Conservation (phyloP, 2,888 invertebrate genomes). For the Microdon myrmicae region DNA sequence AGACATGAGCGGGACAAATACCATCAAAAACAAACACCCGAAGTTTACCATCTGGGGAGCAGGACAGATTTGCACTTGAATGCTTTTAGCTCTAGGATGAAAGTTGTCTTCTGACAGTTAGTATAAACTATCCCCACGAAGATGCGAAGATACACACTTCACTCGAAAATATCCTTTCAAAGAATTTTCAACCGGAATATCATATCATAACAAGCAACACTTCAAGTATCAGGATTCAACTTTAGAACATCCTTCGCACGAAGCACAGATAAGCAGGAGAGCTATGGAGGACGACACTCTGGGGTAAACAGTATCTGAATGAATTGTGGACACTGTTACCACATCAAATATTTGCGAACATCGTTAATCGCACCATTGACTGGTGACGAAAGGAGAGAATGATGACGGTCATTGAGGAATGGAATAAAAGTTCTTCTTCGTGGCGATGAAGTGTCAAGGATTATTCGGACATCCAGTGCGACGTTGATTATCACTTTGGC, state of each 20-base stretch:
- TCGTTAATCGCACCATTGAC: slow-evolving; percentile 52
- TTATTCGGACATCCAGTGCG: slow-evolving; percentile 24
- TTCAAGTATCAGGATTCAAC: slow-evolving; percentile 37
- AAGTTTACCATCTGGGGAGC: too few species aligned
- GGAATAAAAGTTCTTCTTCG: too few species aligned
- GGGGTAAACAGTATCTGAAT: slow-evolving; percentile 1
- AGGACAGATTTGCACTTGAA: slow-evolving; percentile 38
- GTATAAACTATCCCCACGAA: neutral
- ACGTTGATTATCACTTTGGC: slow-evolving; percentile 35
- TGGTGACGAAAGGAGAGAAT: slow-evolving; percentile 43
- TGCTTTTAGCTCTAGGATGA: slow-evolving; percentile 50
- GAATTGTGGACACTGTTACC: slow-evolving; percentile 20
- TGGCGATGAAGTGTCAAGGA: slow-evolving; percentile 31
- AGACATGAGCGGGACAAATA: slow-evolving; percentile 25
- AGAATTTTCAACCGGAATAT: slow-evolving; percentile 45
- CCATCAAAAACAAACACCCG: slow-evolving; percentile 28
- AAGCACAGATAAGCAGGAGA: neutral
- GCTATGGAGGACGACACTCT: slow-evolving; percentile 7
- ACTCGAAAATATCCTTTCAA: slow-evolving; percentile 37
- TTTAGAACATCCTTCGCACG: slow-evolving; percentile 31
- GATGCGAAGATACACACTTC: slow-evolving; percentile 12
- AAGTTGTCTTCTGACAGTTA: slow-evolving; percentile 18
- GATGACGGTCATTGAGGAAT: slow-evolving; percentile 26
- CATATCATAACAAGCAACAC: slow-evolving; percentile 51
- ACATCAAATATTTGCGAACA: slow-evolving; percentile 50